Evolutionary conservation across 2,797 vertebrate species (phyloP).

Genomic region (Micromesistius poutassou): DNA sequence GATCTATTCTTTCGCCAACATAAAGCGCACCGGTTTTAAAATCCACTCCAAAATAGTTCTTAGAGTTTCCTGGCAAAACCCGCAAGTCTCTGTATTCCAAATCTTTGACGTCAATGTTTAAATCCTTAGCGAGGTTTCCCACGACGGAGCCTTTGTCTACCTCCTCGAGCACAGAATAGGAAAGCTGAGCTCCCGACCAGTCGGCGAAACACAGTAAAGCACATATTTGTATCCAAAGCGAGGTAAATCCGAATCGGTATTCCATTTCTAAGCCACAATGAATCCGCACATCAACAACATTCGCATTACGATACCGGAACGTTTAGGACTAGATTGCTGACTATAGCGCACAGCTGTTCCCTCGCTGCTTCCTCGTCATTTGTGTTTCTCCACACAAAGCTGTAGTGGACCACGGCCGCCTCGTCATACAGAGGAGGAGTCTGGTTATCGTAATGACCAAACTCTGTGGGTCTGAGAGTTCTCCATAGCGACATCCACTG

Average conservation of each 20-base stretch:
- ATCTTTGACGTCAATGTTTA: constrained; percentile 56
- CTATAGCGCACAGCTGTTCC: not conserved
- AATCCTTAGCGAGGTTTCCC: constrained; percentile 72
- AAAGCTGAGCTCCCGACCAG: constrained; percentile 58
- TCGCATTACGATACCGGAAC: constrained; percentile 13
- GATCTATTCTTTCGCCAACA: constrained; percentile 67
- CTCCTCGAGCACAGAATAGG: constrained; percentile 77
- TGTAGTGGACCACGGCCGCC: not conserved
- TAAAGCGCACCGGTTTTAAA: constrained; percentile 59
- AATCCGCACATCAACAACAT: not conserved
- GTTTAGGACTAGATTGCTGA: not conserved
- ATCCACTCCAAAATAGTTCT: constrained; percentile 69
- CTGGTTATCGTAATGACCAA: not conserved
- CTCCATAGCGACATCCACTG: not conserved
- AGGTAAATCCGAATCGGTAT: not conserved
- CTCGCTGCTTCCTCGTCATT: not conserved
- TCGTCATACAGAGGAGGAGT: constrained; percentile 44
- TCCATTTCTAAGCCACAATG: constrained; percentile 8
- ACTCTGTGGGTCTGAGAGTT: not conserved
- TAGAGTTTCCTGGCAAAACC: constrained; percentile 59
- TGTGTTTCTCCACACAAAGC: constrained; percentile 38
- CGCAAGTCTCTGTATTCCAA: constrained; percentile 61
- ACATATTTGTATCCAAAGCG: constrained; percentile 27
- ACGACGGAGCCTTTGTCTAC: constrained; percentile 72
- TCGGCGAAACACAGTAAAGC: constrained; percentile 47